Evolutionary conservation across 53 echinoderm and acorn worm species (phyloP).

Genomic region (Holothuria leucospilota): DNA sequence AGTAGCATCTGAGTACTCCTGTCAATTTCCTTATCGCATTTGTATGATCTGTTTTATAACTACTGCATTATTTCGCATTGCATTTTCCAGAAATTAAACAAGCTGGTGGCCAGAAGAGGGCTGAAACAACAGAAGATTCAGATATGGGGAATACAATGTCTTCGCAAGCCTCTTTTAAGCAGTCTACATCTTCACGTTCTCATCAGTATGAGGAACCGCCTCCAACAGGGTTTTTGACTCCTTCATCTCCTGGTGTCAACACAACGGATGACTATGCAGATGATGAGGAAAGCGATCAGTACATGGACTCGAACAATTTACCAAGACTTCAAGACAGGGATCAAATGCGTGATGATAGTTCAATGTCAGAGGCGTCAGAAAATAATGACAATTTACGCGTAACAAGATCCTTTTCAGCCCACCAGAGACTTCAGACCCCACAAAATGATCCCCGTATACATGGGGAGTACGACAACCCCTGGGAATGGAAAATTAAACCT

Average conservation of each 20-base stretch:
- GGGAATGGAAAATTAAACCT: slow-evolving; percentile 90
- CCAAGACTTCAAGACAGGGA: slow-evolving; percentile 2
- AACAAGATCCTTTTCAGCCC: slow-evolving; percentile 51
- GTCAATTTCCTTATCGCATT: no score
- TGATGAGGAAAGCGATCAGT: slow-evolving; percentile 40
- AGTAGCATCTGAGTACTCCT: no score
- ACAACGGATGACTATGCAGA: slow-evolving; percentile 37
- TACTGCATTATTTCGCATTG: background rate
- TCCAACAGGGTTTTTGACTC: slow-evolving; percentile 12
- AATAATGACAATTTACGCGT: slow-evolving; percentile 51
- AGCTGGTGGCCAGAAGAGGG: slow-evolving; percentile 63
- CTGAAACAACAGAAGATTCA: slow-evolving; percentile 33
- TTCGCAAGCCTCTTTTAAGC: slow-evolving; percentile 33
- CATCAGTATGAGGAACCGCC: slow-evolving; percentile 78
- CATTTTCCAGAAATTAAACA: slow-evolving; percentile 61
- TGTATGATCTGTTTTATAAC: background rate
- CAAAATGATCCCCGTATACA: slow-evolving; percentile 87
- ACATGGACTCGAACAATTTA: slow-evolving; percentile 34
- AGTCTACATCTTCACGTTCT: slow-evolving; percentile 30
- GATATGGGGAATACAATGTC: slow-evolving; percentile 35
- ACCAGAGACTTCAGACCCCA: slow-evolving; percentile 82
- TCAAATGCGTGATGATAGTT: slow-evolving; percentile 43
- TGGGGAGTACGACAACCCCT: slow-evolving; percentile 95
- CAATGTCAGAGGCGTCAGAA: slow-evolving; percentile 48
- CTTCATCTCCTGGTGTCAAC: slow-evolving; percentile 21